Evolutionary conservation across 2,888 invertebrate genomes (phyloP), one percentile per base, ranked within the genome.

Genomic region (Thalpophila matura): DNA sequence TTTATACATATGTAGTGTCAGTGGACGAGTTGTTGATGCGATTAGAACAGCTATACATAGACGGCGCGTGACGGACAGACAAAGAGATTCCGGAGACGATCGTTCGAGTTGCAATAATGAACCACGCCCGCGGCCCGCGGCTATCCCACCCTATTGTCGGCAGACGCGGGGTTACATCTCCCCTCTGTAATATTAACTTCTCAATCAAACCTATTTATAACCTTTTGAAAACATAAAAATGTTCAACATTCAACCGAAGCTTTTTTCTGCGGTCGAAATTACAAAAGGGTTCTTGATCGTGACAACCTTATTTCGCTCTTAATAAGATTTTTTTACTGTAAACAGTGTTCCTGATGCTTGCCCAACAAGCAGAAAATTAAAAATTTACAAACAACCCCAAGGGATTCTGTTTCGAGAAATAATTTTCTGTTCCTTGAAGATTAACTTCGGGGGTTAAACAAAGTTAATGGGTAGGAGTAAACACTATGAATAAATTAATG

Each of bases 291-390:
- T 72, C 78, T 74, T 84, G 82, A 81, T 82, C 82, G 82, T 84
- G 86, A 86, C 86, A 86, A 86, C 82, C 84, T 85, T 83, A 83
- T 87, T 89, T 81, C 78, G 79, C 73, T 79, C 69, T 84, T 86
- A 88, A 88, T 87, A 86, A 84, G 83, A 81, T 87, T 87, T 86
- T 84, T 83, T 83, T 77, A 79, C 81, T 80, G 85, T 81, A 88
- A 89, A 89, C 89, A 88, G 68, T 89, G 89, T 83, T 86, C 78
- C 82, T 84, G 87, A 90, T 87, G 86, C 84, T 85, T 88, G 89
- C 78, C 85, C 86, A 89, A 87, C 89, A 83, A 85, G 89, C 88
- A 88, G 91, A 91, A 92, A 91, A 91, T 92, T 90, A 91, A 89
- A 90, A 90, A 86, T 82, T 86, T 86, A 83, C 85, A 86, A 89